A percentile compares a stretch with the other conserved stretches of the same genome.
Evolutionary conservation across 2,113 vertebrate species (phyloP).

Genomic region (Aleadryas rufinucha): DNA sequence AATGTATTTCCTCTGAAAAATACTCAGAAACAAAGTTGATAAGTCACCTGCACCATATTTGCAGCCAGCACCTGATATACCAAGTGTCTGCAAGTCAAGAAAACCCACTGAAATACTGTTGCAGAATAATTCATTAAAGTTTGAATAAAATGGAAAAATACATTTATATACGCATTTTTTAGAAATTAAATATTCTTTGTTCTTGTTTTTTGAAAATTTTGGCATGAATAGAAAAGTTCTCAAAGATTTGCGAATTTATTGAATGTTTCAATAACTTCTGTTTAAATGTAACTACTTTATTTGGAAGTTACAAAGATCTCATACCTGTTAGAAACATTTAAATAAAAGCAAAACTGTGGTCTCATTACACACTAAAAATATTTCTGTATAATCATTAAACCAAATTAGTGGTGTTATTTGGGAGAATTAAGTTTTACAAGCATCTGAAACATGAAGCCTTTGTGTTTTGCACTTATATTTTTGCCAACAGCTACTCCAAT

Average conservation of each 20-base stretch:
- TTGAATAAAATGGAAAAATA: not conserved
- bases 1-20: not conserved
- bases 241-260: not conserved
- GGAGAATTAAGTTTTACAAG: constrained; percentile 39
- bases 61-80: not conserved
- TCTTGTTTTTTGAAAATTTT: not conserved
- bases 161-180: not conserved
- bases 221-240: not conserved
- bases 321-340: not conserved
- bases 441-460: constrained; percentile 16
- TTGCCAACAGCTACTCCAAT: not conserved
- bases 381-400: not conserved
- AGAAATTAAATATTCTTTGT: not conserved
- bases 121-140: not conserved
- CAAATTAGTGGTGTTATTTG: not conserved
- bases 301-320: not conserved
- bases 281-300: not conserved
- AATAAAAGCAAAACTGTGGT: not conserved
- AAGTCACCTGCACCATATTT: not conserved
- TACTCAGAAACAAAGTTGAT: not conserved
- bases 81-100: not conserved
- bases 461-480: not conserved
- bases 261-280: not conserved
- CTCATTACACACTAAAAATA: not conserved
- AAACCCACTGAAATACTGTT: not conserved